Percentiles rank a stretch among this genome's conserved stretches.
Conservation (phyloP, 2,888 invertebrate species). For the Ephialtes manifestator region DNA sequence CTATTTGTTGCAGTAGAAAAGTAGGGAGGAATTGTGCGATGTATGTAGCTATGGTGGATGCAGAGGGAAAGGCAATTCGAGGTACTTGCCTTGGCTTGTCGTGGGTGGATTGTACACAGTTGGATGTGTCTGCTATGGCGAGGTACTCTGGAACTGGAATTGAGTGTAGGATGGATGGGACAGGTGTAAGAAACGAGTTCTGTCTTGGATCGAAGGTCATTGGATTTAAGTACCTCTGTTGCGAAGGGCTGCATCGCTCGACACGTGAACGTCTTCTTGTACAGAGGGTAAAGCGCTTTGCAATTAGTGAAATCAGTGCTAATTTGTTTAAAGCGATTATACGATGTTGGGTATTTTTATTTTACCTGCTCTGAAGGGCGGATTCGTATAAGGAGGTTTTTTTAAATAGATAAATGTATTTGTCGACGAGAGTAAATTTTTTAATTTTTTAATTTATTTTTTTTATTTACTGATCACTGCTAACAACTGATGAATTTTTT, state of each 20-base stretch:
- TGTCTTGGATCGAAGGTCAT: slow-evolving; percentile 57
- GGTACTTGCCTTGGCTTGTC: not conserved
- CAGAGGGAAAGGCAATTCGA: slow-evolving; percentile 39
- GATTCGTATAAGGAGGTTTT: too few relatives aligned
- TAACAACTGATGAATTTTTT: too few relatives aligned
- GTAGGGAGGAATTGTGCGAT: too few relatives aligned
- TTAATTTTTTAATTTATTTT: too few relatives aligned
- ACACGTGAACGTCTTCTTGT: not conserved
- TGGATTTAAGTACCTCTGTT: slow-evolving; percentile 7
- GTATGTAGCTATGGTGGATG: not conserved
- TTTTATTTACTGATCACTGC: too few relatives aligned
- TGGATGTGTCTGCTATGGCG: slow-evolving; percentile 11
- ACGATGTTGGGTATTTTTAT: too few relatives aligned
- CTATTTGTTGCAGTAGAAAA: not conserved
- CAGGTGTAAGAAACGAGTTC: slow-evolving; percentile 65
- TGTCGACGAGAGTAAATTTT: too few relatives aligned
- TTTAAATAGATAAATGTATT: too few relatives aligned
- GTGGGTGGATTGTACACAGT: not conserved
- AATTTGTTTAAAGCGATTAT: too few relatives aligned
- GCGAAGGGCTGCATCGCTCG: not conserved
- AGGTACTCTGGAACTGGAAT: slow-evolving; percentile 53
- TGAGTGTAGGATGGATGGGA: slow-evolving; percentile 47
- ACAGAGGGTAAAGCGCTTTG: too few relatives aligned
- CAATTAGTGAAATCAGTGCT: too few relatives aligned
- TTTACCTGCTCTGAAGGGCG: too few relatives aligned